A percentile compares a stretch with the other conserved stretches of the same genome.
Conservation (phyloP, 1,140 invertebrate genomes). For the Pinna nobilis region DNA sequence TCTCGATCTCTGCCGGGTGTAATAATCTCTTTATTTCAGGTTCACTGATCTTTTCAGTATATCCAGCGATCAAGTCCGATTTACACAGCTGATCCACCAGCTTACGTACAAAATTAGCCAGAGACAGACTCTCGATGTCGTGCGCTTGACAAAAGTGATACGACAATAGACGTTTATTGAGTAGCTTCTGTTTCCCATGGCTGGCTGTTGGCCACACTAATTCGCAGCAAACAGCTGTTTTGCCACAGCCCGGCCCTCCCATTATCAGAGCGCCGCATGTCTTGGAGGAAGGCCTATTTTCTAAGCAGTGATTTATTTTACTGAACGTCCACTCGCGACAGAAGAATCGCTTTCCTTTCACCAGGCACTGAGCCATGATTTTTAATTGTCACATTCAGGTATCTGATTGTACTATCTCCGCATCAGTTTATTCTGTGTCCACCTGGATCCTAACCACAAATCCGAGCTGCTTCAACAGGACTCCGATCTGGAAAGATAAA, state of each 20-base stretch:
- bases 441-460: too few relatives aligned
- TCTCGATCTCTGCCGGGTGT: conserved; percentile 59
- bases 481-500: too few relatives aligned
- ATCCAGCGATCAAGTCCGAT: conserved; percentile 78
- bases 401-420: too few relatives aligned
- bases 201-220: conserved; percentile 84
- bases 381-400: neutral
- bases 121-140: conserved; percentile 81
- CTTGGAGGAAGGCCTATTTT: conserved; percentile 76
- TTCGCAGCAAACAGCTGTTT: conserved; percentile 86
- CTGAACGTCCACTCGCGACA: conserved; percentile 96
- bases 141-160: conserved; percentile 76
- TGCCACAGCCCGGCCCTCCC: conserved; percentile 91
- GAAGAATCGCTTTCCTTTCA: conserved; percentile 77
- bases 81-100: conserved; percentile 87
- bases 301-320: conserved; percentile 93
- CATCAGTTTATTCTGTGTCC: too few relatives aligned
- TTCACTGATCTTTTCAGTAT: conserved; percentile 75
- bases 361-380: conserved; percentile 64
- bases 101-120: conserved; percentile 88
- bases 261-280: conserved; percentile 87
- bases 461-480: too few relatives aligned
- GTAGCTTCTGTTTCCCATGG: conserved; percentile 61
- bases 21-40: conserved; percentile 56
- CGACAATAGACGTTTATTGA: conserved; percentile 66